Evolutionary conservation across 2,113 vertebrate species (phyloP).

Genomic region (Lepus europaeus): DNA sequence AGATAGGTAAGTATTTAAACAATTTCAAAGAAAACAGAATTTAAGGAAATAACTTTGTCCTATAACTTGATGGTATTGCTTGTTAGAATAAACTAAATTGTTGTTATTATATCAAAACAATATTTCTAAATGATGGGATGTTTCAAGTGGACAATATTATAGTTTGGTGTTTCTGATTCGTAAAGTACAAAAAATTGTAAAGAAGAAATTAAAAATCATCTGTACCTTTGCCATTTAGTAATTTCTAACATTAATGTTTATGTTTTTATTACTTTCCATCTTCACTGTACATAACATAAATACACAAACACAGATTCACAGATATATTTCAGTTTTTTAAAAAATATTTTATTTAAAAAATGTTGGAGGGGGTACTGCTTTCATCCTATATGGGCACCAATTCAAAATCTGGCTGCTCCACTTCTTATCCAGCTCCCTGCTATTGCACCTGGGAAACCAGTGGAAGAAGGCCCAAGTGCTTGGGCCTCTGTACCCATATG

Average conservation of each 20-base stretch:
- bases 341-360: too few relatives aligned
- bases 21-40: conserved; percentile 47
- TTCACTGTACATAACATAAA: neutral
- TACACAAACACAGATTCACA: neutral
- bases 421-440: too few relatives aligned
- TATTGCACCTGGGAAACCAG: too few relatives aligned
- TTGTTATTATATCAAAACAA: conserved; percentile 24
- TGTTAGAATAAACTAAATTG: neutral
- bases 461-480: too few relatives aligned
- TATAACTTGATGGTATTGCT: neutral
- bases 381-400: too few relatives aligned
- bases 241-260: conserved; percentile 10
- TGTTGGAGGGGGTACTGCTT: too few relatives aligned
- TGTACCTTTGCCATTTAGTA: neutral
- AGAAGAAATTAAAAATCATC: conserved; percentile 35
- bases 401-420: too few relatives aligned
- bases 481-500: too few relatives aligned
- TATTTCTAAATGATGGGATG: neutral
- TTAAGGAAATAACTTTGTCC: conserved; percentile 37
- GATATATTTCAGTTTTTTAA: neutral
- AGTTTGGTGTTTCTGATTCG: conserved; percentile 51
- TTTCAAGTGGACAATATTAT: conserved; percentile 51
- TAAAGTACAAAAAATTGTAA: neutral
- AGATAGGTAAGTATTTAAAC: neutral
- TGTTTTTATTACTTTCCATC: neutral